phyloP scores from a whole-genome alignment of 2,113 vertebrate species.

The Morone saxatilis region DNA sequence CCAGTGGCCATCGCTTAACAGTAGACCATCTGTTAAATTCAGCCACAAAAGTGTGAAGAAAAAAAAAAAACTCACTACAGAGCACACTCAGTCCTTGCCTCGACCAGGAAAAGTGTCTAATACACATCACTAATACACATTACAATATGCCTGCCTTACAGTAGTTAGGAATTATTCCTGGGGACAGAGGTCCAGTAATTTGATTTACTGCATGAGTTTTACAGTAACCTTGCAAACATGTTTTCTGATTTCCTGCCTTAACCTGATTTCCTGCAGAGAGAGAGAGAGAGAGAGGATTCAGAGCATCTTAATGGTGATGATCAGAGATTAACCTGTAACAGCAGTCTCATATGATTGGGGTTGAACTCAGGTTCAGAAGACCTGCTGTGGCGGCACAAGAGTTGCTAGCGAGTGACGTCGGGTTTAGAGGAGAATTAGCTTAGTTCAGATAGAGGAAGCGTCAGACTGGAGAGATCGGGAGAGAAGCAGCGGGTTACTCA shows the following conservation, averaged over 20 bases:
- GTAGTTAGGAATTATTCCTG: neutral
- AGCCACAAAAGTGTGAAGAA: neutral
- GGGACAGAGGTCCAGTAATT: neutral
- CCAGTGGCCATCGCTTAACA: neutral
- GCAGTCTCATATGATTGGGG: neutral
- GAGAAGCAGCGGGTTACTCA: neutral
- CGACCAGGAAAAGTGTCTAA: neutral
- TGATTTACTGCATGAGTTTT: neutral
- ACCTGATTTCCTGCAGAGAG: constrained; percentile 9
- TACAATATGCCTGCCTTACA: neutral
- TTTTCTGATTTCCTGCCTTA: constrained; percentile 3
- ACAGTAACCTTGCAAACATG: constrained; percentile 5
- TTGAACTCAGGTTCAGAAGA: neutral
- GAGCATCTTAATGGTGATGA: neutral
- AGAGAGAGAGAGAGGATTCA: neutral
- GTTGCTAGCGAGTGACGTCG: neutral
- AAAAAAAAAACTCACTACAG: neutral
- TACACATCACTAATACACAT: neutral
- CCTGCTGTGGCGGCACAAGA: neutral
- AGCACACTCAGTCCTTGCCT: neutral
- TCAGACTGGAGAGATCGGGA: neutral
- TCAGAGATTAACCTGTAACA: neutral
- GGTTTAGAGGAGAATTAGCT: neutral
- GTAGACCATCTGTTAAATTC: neutral
- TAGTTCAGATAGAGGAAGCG: neutral